These are phyloP conservation scores for Drosophila subsilvestris DNA, from an alignment of 2,888 invertebrate species.

Conservation along the genomic window DNA sequence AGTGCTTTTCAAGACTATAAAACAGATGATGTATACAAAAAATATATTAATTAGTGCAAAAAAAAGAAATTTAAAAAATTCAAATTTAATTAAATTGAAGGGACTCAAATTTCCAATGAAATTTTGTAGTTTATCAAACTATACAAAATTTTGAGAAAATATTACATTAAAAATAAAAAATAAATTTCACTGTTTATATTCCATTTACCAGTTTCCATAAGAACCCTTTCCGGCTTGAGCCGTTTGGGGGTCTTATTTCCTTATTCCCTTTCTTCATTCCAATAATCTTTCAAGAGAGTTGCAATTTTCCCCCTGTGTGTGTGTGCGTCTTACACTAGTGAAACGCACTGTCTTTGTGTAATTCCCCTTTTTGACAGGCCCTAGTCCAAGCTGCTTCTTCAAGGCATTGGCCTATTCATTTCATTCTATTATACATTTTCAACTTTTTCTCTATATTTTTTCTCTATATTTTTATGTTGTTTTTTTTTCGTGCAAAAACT, in stretches of 20 bases:
- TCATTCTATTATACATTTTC: slow-evolving; percentile 37
- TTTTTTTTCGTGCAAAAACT: slow-evolving; percentile 20
- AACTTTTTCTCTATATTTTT: slow-evolving; percentile 31
- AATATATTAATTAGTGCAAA: too few species aligned
- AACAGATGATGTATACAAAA: too few species aligned
- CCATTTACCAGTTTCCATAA: too few species aligned
- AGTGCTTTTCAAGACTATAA: background rate
- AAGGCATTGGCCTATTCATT: slow-evolving; percentile 9
- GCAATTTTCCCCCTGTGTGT: background rate
- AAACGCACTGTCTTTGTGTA: background rate
- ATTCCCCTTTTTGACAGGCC: background rate
- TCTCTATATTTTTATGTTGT: slow-evolving; percentile 19
- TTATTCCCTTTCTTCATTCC: background rate
- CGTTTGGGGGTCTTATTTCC: too few species aligned
- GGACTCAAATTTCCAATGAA: too few species aligned
- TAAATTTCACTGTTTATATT: too few species aligned
- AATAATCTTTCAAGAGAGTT: background rate
- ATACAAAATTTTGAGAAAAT: too few species aligned
- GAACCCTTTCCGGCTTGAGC: too few species aligned
- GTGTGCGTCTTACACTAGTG: background rate
- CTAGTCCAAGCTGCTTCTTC: background rate
- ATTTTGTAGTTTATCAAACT: too few species aligned
- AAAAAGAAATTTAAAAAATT: too few species aligned
- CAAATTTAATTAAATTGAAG: too few species aligned
- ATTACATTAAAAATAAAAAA: too few species aligned